Base-by-base conservation (phyloP, 2,888 invertebrate species). In the Brachyptera risi region DNA sequence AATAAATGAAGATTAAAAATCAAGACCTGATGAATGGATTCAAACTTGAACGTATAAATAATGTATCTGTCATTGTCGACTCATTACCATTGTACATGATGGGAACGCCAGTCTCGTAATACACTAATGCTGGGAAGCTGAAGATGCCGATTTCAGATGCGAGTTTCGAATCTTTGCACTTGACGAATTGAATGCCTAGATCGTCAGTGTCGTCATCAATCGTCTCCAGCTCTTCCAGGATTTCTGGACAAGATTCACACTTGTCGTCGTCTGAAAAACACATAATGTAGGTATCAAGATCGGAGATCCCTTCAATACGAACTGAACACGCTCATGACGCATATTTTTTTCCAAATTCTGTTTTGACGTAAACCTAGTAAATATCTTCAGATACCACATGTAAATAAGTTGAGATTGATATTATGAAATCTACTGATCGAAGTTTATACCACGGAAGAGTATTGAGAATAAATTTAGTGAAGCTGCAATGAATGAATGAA, bases 21-120 rank as follows among this genome's bases (percentile, higher is more conserved):
- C n/a, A n/a, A n/a, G n/a, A n/a, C n/a, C n/a, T n/a, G n/a, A n/a
- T n/a, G n/a, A n/a, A n/a, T n/a, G n/a, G n/a, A n/a, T n/a, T n/a
- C n/a, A n/a, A n/a, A n/a, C n/a, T n/a, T n/a, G n/a, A n/a, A n/a
- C n/a, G n/a, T n/a, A n/a, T n/a, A n/a, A n/a, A n/a, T n/a, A n/a
- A n/a, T n/a, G n/a, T n/a, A n/a, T n/a, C n/a, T n/a, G n/a, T n/a
- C n/a, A n/a, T n/a, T 31, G 19, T 47, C 23, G 5, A 57, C 66
- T 58, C 73, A 88, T 88, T 83, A 94, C 94, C 94, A 80, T 93
- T 92, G 77, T 91, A 95, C 89, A 93, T 92, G 72, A 93, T 92
- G 69, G 94, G 94, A 68, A 92, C 92, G 67, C 92, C 92, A 63
- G 92, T 92, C 78, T 94, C 93, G 73, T 94, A 95, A 76, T 93